Evolutionary conservation across 2,797 vertebrate species (phyloP), one percentile per base, ranked within the genome.

Genomic region (Enteromius trimaculatus): DNA sequence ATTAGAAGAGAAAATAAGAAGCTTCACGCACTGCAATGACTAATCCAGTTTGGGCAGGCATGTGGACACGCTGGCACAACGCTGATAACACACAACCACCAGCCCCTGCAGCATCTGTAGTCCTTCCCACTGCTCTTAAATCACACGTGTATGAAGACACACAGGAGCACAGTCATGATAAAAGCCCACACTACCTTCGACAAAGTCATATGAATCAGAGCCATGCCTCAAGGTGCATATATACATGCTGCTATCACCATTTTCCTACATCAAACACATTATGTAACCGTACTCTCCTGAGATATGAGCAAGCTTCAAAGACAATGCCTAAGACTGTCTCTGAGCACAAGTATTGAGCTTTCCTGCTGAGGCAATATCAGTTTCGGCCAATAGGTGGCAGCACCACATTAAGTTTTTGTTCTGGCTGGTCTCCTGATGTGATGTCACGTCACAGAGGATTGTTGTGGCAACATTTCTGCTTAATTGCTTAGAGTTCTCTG

Each of bases 391-490:
- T 39, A 86, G 83, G 71, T 81, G 83, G 85, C 81, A 83, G 83
- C 74, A 81, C 26, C 0, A 21, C 1, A 55, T 49, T 58, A 26
- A 23, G 65, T 66, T 26, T 21, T 49, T 16, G 62, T 44, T 19
- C 26, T 21, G 13, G 6, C 16, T 66, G 62, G 65, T 62, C 71
- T 81, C 49, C 49, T 81, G 39, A 78, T 49, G 17, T 81, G 77
- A 85, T 8, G 81, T 85, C 83, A 82, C 65, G 81, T 85, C 83
- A 82, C 65, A 78, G 74, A 55, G 19, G 44, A 81, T 66, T 83
- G 80, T 65, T 85, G 80, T 83, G 80, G 77, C 77, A 83, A 83
- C 85, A 74, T 75, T 85, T 86, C 29, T 58, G 37, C 47, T 42
- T 79, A 83, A 58, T 44, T 83, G 72, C 49, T 65, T 14, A 9